Evolutionary conservation across 2,797 vertebrate species (phyloP).

Genomic region (Nothura maculosa): DNA sequence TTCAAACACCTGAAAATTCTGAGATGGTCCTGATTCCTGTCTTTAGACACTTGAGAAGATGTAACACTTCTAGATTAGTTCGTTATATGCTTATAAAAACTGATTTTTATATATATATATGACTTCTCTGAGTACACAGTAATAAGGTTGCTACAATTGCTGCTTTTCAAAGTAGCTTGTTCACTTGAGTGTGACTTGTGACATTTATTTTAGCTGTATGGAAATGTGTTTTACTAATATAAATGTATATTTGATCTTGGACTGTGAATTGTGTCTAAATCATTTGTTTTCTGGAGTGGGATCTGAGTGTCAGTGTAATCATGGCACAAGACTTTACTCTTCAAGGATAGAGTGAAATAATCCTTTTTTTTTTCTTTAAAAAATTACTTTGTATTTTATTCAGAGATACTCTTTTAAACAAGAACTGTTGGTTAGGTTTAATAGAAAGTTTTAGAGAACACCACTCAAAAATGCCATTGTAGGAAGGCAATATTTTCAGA

Average conservation of each 20-base stretch:
- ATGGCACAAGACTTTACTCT: background rate
- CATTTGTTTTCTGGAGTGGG: background rate
- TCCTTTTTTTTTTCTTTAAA: no score
- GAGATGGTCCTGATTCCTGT: rapidly evolving
- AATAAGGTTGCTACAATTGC: background rate
- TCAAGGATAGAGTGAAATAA: background rate
- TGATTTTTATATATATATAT: background rate
- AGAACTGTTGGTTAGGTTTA: background rate
- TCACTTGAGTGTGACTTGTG: background rate
- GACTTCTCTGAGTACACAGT: background rate
- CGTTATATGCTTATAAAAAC: background rate
- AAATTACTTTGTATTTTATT: background rate
- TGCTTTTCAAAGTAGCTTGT: background rate
- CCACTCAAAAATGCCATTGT: background rate
- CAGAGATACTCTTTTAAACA: background rate
- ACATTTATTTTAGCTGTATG: background rate
- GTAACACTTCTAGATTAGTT: background rate
- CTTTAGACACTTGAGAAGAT: background rate
- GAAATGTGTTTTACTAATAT: background rate
- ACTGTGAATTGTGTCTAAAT: background rate
- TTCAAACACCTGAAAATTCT: background rate
- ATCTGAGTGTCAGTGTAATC: background rate
- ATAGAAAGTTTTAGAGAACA: background rate
- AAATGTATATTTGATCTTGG: background rate
- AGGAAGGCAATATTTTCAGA: background rate